A percentile compares a stretch with the other conserved stretches of the same genome.
phyloP scores from a whole-genome alignment of 1,140 invertebrate species.

The Halyomorpha halys region DNA sequence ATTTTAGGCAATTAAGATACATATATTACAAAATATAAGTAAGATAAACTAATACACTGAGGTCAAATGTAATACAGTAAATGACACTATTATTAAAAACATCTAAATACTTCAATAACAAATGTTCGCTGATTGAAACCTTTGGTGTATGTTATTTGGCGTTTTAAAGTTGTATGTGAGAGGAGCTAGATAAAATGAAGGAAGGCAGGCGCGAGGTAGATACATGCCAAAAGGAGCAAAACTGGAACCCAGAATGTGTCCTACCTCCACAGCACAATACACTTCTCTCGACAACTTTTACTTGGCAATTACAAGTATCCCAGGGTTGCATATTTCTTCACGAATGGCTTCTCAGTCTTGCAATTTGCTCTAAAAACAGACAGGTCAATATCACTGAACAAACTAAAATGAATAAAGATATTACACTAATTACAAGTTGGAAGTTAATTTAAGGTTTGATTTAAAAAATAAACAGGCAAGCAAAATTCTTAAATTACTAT shows the following conservation, averaged over 20 bases:
- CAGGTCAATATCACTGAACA: not conserved
- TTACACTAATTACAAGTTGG: too few relatives aligned
- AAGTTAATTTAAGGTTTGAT: too few relatives aligned
- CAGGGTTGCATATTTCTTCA: constrained; percentile 80
- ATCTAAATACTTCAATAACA: constrained; percentile 14
- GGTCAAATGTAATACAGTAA: constrained; percentile 12
- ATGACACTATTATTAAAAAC: constrained; percentile 20
- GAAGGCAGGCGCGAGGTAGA: constrained; percentile 13
- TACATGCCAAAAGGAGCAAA: not conserved
- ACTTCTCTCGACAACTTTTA: not conserved
- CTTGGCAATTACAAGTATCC: constrained; percentile 62
- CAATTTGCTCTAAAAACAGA: constrained; percentile 61
- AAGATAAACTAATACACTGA: constrained; percentile 5
- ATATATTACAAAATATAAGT: not conserved
- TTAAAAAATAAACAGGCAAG: too few relatives aligned
- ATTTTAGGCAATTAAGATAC: not conserved
- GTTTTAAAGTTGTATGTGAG: constrained; percentile 23
- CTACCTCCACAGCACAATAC: constrained; percentile 11
- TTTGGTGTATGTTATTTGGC: constrained; percentile 24
- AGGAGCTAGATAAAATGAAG: constrained; percentile 14
- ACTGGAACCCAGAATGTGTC: constrained; percentile 14
- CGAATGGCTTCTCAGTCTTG: constrained; percentile 72
- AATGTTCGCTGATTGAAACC: constrained; percentile 24
- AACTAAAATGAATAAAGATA: too few relatives aligned
- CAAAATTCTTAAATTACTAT: too few relatives aligned